Base-by-base conservation (phyloP, 2,113 vertebrate species). In the Raphicerus campestris region DNA sequence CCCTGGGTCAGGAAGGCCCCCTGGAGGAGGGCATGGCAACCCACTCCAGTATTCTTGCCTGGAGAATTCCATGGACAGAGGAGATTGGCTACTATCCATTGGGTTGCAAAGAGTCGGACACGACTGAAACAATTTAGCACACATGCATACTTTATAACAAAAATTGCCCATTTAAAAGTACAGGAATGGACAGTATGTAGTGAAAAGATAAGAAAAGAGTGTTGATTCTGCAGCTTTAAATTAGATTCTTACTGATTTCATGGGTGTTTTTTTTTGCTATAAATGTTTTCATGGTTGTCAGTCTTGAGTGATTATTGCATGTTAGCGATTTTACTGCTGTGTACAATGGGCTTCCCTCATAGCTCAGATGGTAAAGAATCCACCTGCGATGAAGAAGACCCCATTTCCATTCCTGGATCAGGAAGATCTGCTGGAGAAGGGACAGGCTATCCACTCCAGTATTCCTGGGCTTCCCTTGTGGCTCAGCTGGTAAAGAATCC, bases 171-270 rank as follows among this genome's bases (percentile, higher is more conserved):
- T 77, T 95, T 89, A 42, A 81, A 80, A 42, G 75, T 63, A 58
- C 61, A 78, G 75, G 63, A 88, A 93, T 20, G 70, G 42, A 84
- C 30, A 49, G n/a, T 42, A 49, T 47, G 28, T 14, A 47, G 39
- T 19, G 39, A 95, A 85, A 53, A 96, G 86, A 93, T 4, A 89
- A 89, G 56, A 78, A 89, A 55, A 78, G 78, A 84, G 39, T 61
- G 45, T 85, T 16, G 45, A 49, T 83, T 95, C 22, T 89, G 49
- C 94, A 92, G 83, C 83, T 95, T 94, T 87, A 51, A 49, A 91
- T 88, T 91, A 86, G 82, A 95, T 96, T 83, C 28, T 49, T 82
- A 93, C 35, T 95, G 96, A 94, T 51, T 10, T 56, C 78, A 89
- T 20, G 51, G 80, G 60, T 87, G 45, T 90, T 95, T 81, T 91